Evolutionary conservation across 2,888 invertebrate genomes (phyloP).

Genomic region (Cephus sareptanus): DNA sequence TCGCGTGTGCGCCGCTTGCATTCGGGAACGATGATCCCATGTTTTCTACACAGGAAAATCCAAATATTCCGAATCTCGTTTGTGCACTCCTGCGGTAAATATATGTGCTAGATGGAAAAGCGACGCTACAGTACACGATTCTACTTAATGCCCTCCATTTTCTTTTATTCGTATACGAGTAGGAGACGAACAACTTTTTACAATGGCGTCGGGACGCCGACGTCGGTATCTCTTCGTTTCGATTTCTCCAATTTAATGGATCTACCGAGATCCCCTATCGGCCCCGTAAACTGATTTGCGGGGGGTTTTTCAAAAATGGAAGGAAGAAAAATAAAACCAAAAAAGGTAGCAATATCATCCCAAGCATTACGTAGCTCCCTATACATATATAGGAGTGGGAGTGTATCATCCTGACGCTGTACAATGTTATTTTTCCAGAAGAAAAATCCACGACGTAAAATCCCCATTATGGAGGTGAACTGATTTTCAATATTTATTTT

Average conservation of each 20-base stretch:
- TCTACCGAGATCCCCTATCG: background rate
- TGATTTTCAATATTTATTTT: background rate
- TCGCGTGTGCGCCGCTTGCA: background rate
- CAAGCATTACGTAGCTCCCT: background rate
- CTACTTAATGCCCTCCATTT: background rate
- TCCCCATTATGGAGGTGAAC: background rate
- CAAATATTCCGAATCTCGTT: background rate
- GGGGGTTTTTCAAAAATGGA: background rate
- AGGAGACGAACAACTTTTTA: background rate
- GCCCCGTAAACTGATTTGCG: background rate
- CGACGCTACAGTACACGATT: background rate
- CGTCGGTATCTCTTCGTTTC: background rate
- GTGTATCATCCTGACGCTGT: background rate
- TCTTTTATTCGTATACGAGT: too few species aligned
- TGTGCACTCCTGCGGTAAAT: background rate
- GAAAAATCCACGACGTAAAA: background rate
- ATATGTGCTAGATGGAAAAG: background rate
- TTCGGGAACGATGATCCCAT: background rate
- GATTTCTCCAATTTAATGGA: background rate
- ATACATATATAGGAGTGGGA: background rate
- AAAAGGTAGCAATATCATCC: background rate
- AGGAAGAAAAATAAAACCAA: background rate
- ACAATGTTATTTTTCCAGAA: background rate
- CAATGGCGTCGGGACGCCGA: background rate
- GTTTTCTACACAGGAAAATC: background rate